A percentile compares a stretch with the other conserved stretches of the same genome.
These are phyloP conservation scores for Edolisoma coerulescens DNA, from an alignment of 2,113 vertebrate species.

Conservation along the genomic window DNA sequence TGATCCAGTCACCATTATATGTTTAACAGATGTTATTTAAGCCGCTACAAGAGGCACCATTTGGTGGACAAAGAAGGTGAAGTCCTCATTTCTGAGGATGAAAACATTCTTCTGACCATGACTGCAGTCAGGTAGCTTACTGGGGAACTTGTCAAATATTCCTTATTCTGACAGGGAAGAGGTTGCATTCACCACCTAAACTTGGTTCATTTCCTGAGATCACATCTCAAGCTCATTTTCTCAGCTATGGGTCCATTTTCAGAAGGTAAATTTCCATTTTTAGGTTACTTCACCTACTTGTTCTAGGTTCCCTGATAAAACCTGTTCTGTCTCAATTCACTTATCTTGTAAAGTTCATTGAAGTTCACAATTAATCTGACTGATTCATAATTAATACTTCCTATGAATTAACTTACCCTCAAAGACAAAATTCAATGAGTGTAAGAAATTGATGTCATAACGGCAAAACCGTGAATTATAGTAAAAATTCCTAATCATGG, in stretches of 20 bases:
- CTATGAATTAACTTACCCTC: not conserved
- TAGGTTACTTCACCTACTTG: not conserved
- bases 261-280: not conserved
- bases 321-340: not conserved
- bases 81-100: not conserved
- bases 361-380: not conserved
- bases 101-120: not conserved
- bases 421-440: not conserved
- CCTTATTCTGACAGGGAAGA: not conserved
- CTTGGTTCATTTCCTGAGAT: not conserved
- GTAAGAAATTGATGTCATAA: not conserved
- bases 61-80: not conserved
- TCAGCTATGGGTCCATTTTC: not conserved
- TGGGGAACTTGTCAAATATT: not conserved
- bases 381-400: not conserved
- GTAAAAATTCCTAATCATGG: not conserved
- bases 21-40: not conserved
- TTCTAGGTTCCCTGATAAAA: not conserved
- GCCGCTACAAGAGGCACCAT: not conserved
- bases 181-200: not conserved
- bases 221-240: not conserved
- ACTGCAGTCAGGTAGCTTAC: not conserved
- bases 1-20: not conserved
- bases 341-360: not conserved
- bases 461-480: not conserved